Evolutionary conservation across 2,113 vertebrate species (phyloP), one percentile per base, ranked within the genome.

Genomic region (Taxidea taxus): DNA sequence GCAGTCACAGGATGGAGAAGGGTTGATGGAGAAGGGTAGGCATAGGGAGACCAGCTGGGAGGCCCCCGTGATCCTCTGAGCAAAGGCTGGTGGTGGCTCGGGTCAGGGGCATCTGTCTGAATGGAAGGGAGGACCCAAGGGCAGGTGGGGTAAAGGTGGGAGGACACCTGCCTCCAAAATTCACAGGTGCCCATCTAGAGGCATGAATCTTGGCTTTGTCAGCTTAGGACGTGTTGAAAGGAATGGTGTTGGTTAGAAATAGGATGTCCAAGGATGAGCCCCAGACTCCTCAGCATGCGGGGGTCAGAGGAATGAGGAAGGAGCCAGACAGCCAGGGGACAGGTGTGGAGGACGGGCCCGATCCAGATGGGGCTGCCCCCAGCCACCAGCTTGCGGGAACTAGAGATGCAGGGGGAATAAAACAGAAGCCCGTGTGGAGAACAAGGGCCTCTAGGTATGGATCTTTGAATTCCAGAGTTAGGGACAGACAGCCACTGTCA

Each of bases 11-110:
- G 87, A 44, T 15, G 29, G 18, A 58, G 51, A 39, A 51, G 39
- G 31, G 39, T 56, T 72, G 37, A 58, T 4, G 29, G 87, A 13
- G 56, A 25, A 39, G 27, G 27, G 21, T 23, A 6, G 23, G 62
- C 7, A 34, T 60, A 39, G 47, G n/a, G 44, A 80, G 58, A 66
- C 31, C 1, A 6, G 13, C 39, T 20, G 47, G 29, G 64, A 51
- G 21, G 44, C 14, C 7, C 31, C 58, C 0, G 18, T 14, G 2
- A 23, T 1, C 18, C 11, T 11, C 23, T 1, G 25, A 60, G 54
- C 60, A 42, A 34, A 39, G 70, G 58, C 51, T 6, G 13, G 5
- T 21, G 4, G 29, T 29, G n/a, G 70, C 23, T 4, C 9, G 18
- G 27, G 7, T 21, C 6, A 25, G 56, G 23, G 25, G 42, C 29